Evolutionary conservation across 2,888 invertebrate species (phyloP).

Genomic region (Cheilosia soror): DNA sequence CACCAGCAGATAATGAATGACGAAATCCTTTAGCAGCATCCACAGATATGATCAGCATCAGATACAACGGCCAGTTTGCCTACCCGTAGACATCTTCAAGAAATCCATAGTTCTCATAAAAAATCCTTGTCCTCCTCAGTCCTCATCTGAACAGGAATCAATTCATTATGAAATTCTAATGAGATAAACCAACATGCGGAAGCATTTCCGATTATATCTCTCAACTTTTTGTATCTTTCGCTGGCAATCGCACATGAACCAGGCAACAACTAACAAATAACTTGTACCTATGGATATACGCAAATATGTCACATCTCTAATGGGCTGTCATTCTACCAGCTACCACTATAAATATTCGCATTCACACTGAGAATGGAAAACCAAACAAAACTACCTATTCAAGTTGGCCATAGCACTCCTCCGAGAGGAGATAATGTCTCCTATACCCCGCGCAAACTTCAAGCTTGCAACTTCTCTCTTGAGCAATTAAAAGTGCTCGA

Average conservation of each 20-base stretch:
- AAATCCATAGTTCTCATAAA: conserved; percentile 10
- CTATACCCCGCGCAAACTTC: conserved; percentile 10
- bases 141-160: conserved; percentile 49
- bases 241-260: conserved; percentile 18
- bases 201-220: conserved; percentile 18
- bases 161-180: conserved; percentile 66
- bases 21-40: too few relatives aligned
- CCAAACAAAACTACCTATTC: conserved; percentile 55
- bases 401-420: conserved; percentile 10
- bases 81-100: conserved; percentile 9
- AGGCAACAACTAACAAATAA: conserved; percentile 46
- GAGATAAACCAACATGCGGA: conserved; percentile 35
- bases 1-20: too few relatives aligned
- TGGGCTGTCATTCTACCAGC: conserved; percentile 48
- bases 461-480: conserved; percentile 41
- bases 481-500: conserved; percentile 68
- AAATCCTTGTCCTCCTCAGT: conserved; percentile 37
- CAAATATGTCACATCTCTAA: conserved; percentile 68
- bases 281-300: conserved; percentile 11
- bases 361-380: conserved; percentile 26
- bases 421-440: conserved; percentile 8
- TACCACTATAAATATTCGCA: conserved; percentile 17
- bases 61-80: too few relatives aligned
- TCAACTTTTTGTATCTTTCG: conserved; percentile 11
- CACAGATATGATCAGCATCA: too few relatives aligned